Evolutionary conservation across 2,888 invertebrate genomes (phyloP).

Genomic region (Harpalus rubripes): DNA sequence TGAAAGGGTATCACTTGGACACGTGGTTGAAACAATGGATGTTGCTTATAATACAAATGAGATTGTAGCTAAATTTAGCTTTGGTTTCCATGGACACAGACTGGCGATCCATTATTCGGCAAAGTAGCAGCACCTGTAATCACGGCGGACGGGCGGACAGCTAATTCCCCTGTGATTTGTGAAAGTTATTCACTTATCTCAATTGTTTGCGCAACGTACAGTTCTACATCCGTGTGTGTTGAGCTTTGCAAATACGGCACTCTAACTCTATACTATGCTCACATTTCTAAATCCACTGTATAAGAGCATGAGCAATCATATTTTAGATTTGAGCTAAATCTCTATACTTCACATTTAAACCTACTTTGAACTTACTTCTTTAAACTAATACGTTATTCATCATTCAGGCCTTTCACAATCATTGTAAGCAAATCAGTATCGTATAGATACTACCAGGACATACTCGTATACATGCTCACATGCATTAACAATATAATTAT

Average conservation of each 20-base stretch:
- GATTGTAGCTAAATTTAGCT: slow-evolving; percentile 44
- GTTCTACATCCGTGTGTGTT: slow-evolving; percentile 16
- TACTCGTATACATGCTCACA: too few relatives aligned
- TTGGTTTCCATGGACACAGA: slow-evolving; percentile 50
- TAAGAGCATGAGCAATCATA: neutral
- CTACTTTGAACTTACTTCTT: too few relatives aligned
- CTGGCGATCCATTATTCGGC: slow-evolving; percentile 33
- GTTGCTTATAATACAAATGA: slow-evolving; percentile 3
- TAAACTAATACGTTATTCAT: too few relatives aligned
- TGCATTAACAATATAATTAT: too few relatives aligned
- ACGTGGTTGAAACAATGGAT: slow-evolving; percentile 40
- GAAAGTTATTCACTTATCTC: slow-evolving; percentile 52
- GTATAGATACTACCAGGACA: too few relatives aligned
- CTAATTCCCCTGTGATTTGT: slow-evolving; percentile 40
- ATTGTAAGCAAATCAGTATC: too few relatives aligned
- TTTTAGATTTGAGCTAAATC: too few relatives aligned
- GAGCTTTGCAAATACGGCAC: neutral
- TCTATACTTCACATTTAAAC: too few relatives aligned
- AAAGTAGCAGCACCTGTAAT: slow-evolving; percentile 24
- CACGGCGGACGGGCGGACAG: slow-evolving; percentile 2
- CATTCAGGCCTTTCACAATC: too few relatives aligned
- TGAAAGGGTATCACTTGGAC: slow-evolving; percentile 5
- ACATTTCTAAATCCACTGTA: neutral
- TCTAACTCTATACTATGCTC: neutral
- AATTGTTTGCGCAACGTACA: slow-evolving; percentile 44